These are phyloP conservation scores for Geodia barretti DNA, from an alignment of 37 sponge, comb jelly and placozoan genomes.

Conservation along the genomic window DNA sequence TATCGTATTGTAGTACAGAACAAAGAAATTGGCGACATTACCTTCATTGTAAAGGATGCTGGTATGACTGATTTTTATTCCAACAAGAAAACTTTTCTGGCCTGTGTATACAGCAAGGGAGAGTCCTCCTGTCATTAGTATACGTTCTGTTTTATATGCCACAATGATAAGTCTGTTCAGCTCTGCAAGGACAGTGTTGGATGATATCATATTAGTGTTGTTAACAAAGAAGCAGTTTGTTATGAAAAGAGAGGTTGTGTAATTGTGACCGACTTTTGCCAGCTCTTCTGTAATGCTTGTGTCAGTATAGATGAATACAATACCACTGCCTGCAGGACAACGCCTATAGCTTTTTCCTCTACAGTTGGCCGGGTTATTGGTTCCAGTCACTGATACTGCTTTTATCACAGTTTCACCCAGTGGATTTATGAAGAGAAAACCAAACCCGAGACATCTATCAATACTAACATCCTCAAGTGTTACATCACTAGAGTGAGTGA, in stretches of 20 bases:
- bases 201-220: constrained; percentile 11
- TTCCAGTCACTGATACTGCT: not conserved
- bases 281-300: not conserved
- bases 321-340: constrained; percentile 27
- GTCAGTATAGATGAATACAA: constrained; percentile 22
- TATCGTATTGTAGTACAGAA: constrained; percentile 13
- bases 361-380: constrained; percentile 1
- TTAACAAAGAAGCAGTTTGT: not conserved
- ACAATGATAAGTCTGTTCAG: not conserved
- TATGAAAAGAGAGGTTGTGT: constrained; percentile 12
- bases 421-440: constrained; percentile 20
- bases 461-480: not conserved
- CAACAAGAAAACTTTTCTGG: not conserved
- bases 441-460: constrained; percentile 1
- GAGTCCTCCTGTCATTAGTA: not conserved
- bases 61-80: not conserved
- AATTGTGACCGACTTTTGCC: too few species aligned
- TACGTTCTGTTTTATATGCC: not conserved
- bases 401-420: constrained; percentile 4
- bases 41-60: constrained; percentile 1
- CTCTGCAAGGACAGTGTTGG: not conserved
- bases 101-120: not conserved
- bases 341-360: not conserved
- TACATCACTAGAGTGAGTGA: constrained; percentile 1
- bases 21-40: not conserved